These are phyloP conservation scores for Heterodera schachtii DNA, from an alignment of 1,140 invertebrate species.

Conservation along the genomic window DNA sequence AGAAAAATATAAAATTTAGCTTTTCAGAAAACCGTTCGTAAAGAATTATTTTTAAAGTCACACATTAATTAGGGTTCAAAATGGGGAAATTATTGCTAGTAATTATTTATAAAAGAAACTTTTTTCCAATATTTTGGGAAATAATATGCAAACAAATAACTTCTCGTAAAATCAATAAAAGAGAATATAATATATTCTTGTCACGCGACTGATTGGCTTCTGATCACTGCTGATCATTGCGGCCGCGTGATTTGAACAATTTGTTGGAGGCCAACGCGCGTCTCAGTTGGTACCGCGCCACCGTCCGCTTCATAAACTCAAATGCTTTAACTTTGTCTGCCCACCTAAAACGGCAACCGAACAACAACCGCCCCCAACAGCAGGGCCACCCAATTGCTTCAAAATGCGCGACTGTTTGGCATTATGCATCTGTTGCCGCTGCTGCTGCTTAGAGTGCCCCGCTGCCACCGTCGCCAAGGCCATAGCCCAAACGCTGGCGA, in stretches of 20 bases:
- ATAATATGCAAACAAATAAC: too few species aligned
- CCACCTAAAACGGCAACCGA: neutral
- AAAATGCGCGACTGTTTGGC: neutral
- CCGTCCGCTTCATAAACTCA: constrained; percentile 75
- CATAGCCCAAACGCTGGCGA: constrained; percentile 67
- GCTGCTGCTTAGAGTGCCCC: neutral
- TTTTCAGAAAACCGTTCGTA: too few species aligned
- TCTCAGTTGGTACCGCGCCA: constrained; percentile 77
- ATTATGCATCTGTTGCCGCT: neutral
- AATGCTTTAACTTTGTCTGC: too few species aligned
- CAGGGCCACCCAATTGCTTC: constrained; percentile 81
- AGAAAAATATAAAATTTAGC: too few species aligned
- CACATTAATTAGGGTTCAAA: too few species aligned
- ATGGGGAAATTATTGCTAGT: too few species aligned
- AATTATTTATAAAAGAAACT: too few species aligned
- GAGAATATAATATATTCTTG: too few species aligned
- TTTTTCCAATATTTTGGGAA: too few species aligned
- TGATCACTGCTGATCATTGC: constrained; percentile 37
- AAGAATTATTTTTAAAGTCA: too few species aligned
- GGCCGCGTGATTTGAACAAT: constrained; percentile 37
- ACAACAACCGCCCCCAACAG: constrained; percentile 55
- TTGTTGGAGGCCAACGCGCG: constrained; percentile 74
- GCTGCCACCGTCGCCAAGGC: constrained; percentile 17
- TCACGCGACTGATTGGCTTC: too few species aligned
- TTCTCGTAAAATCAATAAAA: too few species aligned